These are phyloP conservation scores for Callipepla squamata DNA, from an alignment of 2,113 vertebrate species.

Conservation along the genomic window DNA sequence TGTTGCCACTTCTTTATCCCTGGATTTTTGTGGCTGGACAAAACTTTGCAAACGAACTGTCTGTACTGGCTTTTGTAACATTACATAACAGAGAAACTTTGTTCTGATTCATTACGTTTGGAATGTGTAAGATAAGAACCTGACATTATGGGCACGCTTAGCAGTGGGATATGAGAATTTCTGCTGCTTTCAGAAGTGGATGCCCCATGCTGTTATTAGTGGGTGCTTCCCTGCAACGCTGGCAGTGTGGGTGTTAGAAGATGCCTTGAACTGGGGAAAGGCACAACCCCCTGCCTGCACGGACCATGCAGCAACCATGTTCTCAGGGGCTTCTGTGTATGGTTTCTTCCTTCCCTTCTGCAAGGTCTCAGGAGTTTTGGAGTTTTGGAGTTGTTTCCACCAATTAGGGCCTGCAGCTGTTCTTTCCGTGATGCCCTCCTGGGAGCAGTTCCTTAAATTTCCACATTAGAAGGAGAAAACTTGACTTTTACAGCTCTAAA, in stretches of 20 bases:
- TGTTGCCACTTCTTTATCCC: background rate
- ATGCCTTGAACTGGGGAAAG: background rate
- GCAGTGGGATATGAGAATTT: background rate
- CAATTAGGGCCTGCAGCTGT: background rate
- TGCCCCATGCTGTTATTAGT: background rate
- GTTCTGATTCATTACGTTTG: background rate
- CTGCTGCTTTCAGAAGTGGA: background rate
- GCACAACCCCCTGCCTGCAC: background rate
- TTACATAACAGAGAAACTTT: background rate
- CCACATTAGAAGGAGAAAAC: background rate
- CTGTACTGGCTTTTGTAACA: background rate
- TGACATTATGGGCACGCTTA: background rate
- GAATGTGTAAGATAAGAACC: background rate
- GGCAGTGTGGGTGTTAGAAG: fast-evolving
- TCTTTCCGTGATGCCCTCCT: background rate
- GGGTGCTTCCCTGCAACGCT: background rate
- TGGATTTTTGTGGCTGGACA: background rate
- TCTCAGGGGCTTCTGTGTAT: background rate
- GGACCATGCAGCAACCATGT: background rate
- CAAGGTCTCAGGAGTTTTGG: background rate
- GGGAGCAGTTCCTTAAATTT: background rate
- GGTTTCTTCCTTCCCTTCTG: background rate
- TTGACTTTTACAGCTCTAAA: background rate
- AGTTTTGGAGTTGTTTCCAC: background rate
- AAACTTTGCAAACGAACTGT: background rate